These are phyloP conservation scores for Perizoma flavofasciatum DNA, from an alignment of 2,888 invertebrate genomes.

Conservation along the genomic window DNA sequence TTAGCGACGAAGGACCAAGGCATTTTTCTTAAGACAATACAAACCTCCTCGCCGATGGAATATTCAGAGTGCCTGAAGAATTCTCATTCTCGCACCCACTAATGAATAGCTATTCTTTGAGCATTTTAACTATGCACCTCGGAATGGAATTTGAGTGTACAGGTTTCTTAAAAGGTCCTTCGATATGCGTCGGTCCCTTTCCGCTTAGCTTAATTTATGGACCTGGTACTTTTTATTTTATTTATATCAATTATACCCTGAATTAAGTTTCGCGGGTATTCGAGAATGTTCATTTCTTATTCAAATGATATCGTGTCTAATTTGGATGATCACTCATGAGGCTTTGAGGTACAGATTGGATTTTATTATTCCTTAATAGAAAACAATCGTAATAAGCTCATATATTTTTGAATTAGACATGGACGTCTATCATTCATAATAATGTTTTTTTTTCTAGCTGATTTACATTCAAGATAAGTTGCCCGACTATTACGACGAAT, in stretches of 20 bases:
- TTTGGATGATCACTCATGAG: conserved; percentile 56
- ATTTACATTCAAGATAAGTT: conserved; percentile 73
- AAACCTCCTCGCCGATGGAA: conserved; percentile 72
- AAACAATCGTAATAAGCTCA: conserved; percentile 69
- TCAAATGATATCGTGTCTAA: conserved; percentile 51
- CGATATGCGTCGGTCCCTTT: conserved; percentile 80
- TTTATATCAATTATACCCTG: conserved; percentile 76
- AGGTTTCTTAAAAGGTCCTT: conserved; percentile 81
- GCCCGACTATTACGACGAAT: conserved; percentile 57
- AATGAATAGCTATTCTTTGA: conserved; percentile 83
- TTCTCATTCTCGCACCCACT: conserved; percentile 83
- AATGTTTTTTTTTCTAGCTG: conserved; percentile 59
- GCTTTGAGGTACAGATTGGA: conserved; percentile 48
- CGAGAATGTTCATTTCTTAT: conserved; percentile 46
- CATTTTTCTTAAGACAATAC: conserved; percentile 83
- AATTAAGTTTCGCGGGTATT: conserved; percentile 67
- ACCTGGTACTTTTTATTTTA: conserved; percentile 64
- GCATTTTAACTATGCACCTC: conserved; percentile 82
- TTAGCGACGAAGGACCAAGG: conserved; percentile 65
- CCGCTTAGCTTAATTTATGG: conserved; percentile 81
- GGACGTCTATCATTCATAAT: conserved; percentile 61
- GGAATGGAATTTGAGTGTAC: conserved; percentile 82
- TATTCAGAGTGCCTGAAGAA: conserved; percentile 81
- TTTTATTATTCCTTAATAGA: conserved; percentile 65
- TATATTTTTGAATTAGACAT: conserved; percentile 65